Conservation (phyloP, 2,113 vertebrate genomes). For the Phaethornis superciliosus region DNA sequence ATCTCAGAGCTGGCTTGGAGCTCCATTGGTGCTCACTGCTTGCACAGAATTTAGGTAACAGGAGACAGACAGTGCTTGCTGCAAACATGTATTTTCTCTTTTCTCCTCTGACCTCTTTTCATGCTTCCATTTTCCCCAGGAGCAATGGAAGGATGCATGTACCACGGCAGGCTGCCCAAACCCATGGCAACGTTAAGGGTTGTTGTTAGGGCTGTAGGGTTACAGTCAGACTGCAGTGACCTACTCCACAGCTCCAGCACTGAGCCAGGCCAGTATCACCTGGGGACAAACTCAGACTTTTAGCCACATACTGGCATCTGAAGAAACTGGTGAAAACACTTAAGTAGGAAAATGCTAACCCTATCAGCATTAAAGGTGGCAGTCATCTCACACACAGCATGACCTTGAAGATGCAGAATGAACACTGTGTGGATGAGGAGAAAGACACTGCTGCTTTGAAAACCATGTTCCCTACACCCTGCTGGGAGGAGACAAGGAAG, state of each 20-base stretch:
- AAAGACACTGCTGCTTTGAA: not conserved
- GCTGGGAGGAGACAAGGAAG: not conserved
- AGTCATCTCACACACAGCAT: not conserved
- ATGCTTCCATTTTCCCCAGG: conserved; percentile 22
- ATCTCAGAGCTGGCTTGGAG: not conserved
- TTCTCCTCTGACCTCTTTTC: conserved; percentile 49
- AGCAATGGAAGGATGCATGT: not conserved
- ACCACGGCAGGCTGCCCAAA: not conserved
- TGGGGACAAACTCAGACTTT: not conserved
- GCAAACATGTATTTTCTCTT: not conserved
- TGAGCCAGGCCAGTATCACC: not conserved
- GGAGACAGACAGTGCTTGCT: not conserved
- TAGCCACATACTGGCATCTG: not conserved
- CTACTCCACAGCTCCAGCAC: not conserved
- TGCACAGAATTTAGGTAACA: conserved; percentile 5
- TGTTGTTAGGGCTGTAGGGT: not conserved
- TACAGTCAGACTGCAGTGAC: not conserved
- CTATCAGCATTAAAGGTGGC: not conserved
- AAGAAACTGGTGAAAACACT: not conserved
- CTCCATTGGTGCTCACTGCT: not conserved
- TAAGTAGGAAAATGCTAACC: not conserved
- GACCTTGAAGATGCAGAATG: conserved; percentile 3
- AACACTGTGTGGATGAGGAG: not conserved
- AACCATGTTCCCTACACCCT: not conserved
- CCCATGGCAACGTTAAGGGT: not conserved